Percentiles rank a stretch among this genome's conserved stretches.
phyloP scores from a whole-genome alignment of 2,888 invertebrate species.

The Stenotaenia linearis region DNA sequence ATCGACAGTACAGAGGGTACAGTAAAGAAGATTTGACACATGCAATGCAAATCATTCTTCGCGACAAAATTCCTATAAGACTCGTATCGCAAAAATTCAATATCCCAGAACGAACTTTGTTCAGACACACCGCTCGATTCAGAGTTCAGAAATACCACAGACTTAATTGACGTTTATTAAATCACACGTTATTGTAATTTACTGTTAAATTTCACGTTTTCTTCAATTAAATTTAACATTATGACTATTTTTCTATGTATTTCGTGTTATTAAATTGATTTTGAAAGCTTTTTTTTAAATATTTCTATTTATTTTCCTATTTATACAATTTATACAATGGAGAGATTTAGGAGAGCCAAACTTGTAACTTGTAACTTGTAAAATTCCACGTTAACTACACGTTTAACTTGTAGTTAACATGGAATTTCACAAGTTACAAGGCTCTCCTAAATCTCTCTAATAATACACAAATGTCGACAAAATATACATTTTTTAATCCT shows the following conservation, averaged over 20 bases:
- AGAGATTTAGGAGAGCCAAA: too few relatives aligned
- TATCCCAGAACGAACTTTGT: not conserved
- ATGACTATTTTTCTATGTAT: not conserved
- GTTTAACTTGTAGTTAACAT: too few relatives aligned
- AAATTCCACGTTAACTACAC: too few relatives aligned
- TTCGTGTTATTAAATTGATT: not conserved
- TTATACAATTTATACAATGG: not conserved
- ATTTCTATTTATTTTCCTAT: not conserved
- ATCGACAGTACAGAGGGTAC: not conserved
- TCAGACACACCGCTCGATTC: not conserved
- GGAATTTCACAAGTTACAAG: too few relatives aligned
- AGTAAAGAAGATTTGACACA: not conserved
- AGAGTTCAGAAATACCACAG: not conserved
- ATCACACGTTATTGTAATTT: not conserved
- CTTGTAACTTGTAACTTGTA: too few relatives aligned
- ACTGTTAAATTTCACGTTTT: not conserved
- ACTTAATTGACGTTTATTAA: not conserved
- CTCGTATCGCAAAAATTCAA: not conserved
- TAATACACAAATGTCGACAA: too few relatives aligned
- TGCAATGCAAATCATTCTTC: not conserved
- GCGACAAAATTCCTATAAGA: not conserved
- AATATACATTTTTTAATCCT: too few relatives aligned
- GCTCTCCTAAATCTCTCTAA: too few relatives aligned
- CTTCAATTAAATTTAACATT: too few relatives aligned
- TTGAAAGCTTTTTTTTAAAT: not conserved